Percentiles rank a stretch among this genome's conserved stretches.
Evolutionary conservation across 1,140 invertebrate genomes (phyloP).

Genomic region (Eriocheir sinensis): DNA sequence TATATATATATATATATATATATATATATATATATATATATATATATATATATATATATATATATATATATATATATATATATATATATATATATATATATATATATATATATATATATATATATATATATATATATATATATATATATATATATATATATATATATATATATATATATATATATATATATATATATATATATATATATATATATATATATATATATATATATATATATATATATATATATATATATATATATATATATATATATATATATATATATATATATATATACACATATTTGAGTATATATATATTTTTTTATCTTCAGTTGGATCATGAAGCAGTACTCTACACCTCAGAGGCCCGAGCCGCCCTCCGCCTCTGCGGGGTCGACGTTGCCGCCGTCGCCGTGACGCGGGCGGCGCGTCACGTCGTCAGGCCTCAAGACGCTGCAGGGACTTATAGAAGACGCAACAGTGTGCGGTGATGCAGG

Average conservation of each 20-base stretch:
- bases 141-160: background rate
- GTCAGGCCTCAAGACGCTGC: background rate
- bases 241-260: constrained; percentile 50
- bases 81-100: background rate
- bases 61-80: constrained; percentile 55
- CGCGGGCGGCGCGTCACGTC: background rate
- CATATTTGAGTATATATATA: background rate
- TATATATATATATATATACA: background rate
- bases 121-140: background rate
- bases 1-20: constrained; percentile 69
- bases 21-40: constrained; percentile 67
- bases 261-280: constrained; percentile 12
- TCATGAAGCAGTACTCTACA: no score
- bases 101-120: background rate
- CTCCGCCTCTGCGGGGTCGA: no score
- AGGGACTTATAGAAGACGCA: background rate
- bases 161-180: background rate
- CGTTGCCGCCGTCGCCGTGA: background rate
- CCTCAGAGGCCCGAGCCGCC: no score
- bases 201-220: constrained; percentile 37
- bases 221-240: constrained; percentile 50
- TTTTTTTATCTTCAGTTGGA: background rate
- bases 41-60: constrained; percentile 63
- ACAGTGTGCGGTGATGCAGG: background rate
- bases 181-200: constrained; percentile 1